Percentiles rank a stretch among this genome's conserved stretches.
Evolutionary conservation across 2,113 vertebrate genomes (phyloP).

Genomic region (Bufo bufo): DNA sequence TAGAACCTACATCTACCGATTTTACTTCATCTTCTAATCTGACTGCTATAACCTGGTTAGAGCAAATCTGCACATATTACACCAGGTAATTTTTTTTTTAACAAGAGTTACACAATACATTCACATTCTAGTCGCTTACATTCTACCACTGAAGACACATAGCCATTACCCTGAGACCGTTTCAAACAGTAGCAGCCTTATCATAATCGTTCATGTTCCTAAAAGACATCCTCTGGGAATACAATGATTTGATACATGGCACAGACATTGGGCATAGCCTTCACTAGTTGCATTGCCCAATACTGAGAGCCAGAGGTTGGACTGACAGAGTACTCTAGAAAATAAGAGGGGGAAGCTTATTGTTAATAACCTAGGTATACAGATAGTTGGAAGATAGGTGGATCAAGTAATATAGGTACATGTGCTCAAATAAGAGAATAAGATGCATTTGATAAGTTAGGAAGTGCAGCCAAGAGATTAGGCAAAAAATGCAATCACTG

Average conservation of each 20-base stretch:
- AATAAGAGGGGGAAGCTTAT: not conserved
- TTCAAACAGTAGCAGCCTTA: slow-evolving; percentile 14
- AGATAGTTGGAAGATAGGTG: not conserved
- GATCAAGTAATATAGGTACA: not conserved
- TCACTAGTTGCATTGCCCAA: not conserved
- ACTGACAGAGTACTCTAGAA: not conserved
- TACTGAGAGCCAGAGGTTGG: not conserved
- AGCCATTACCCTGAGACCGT: not conserved
- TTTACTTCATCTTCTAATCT: not conserved
- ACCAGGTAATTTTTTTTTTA: not conserved
- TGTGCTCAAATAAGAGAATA: not conserved
- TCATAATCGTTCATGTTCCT: not conserved
- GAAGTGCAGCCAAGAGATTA: not conserved
- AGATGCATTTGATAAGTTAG: not conserved
- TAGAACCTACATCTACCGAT: not conserved
- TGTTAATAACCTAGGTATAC: not conserved
- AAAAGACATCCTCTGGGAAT: slow-evolving; percentile 23
- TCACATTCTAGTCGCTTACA: not conserved
- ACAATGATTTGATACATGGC: not conserved
- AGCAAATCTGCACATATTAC: not conserved
- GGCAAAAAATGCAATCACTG: not conserved
- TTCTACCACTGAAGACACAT: not conserved
- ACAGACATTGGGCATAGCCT: not conserved
- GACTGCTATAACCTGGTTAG: not conserved
- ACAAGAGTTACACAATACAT: not conserved